A percentile compares a stretch with the other conserved stretches of the same genome.
Evolutionary conservation across 1,140 invertebrate species (phyloP).

Genomic region (Tetraneura akinire): DNA sequence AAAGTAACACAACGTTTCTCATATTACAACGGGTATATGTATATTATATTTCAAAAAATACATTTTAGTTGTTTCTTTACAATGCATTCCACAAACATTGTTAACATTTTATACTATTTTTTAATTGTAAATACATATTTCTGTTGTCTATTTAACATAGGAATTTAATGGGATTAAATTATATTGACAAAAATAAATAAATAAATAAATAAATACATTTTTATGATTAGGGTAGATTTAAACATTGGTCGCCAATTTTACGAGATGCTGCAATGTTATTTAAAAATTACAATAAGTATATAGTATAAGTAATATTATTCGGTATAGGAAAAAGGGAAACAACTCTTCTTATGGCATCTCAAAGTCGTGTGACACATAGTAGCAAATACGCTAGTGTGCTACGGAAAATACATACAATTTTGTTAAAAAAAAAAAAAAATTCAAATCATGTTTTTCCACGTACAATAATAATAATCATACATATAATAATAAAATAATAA

Average conservation of each 20-base stretch:
- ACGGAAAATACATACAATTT: conserved; percentile 24
- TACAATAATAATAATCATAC: conserved; percentile 42
- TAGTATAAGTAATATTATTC: neutral
- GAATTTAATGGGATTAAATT: conserved; percentile 22
- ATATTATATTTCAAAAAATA: conserved; percentile 28
- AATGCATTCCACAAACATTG: neutral
- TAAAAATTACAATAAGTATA: conserved; percentile 7
- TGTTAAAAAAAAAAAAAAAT: conserved; percentile 34
- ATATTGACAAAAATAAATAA: neutral
- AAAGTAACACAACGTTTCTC: conserved; percentile 27
- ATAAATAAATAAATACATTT: no score
- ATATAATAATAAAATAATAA: conserved; percentile 45
- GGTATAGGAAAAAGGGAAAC: neutral
- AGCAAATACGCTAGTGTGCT: neutral
- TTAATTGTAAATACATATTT: conserved; percentile 28
- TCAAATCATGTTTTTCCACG: conserved; percentile 23
- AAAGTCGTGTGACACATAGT: neutral
- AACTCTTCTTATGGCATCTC: conserved; percentile 42
- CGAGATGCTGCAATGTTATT: neutral
- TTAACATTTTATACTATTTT: conserved; percentile 28
- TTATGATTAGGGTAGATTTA: neutral
- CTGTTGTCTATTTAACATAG: conserved; percentile 8
- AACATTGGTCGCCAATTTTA: neutral
- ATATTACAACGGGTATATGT: conserved; percentile 22
- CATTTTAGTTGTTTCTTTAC: conserved; percentile 9